A percentile compares a stretch with the other conserved stretches of the same genome.
Conservation (phyloP, 2,888 invertebrate genomes). For the Drosophila prostipennis region DNA sequence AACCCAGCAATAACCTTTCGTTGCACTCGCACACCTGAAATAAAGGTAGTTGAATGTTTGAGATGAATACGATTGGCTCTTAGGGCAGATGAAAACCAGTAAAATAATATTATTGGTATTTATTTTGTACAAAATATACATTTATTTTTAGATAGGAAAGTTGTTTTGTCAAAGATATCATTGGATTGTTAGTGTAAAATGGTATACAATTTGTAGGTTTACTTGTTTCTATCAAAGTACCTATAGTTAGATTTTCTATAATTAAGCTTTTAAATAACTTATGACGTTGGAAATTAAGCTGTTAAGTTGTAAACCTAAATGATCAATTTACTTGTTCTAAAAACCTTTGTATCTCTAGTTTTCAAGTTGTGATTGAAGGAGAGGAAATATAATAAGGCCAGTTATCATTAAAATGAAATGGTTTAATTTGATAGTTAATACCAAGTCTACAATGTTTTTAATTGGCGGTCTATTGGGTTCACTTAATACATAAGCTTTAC, state of each 20-base stretch:
- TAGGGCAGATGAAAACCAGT: not conserved
- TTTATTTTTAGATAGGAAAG: too few relatives aligned
- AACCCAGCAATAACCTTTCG: conserved; percentile 54
- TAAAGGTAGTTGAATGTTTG: not conserved
- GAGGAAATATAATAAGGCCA: not conserved
- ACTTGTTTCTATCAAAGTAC: too few relatives aligned
- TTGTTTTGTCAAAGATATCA: too few relatives aligned
- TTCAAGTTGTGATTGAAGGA: not conserved
- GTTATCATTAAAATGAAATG: not conserved
- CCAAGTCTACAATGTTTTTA: not conserved
- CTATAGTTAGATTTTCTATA: not conserved
- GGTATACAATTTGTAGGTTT: too few relatives aligned
- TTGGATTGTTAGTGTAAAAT: too few relatives aligned
- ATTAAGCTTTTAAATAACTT: not conserved
- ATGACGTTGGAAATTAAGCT: not conserved
- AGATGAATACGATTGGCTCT: not conserved
- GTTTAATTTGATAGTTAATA: not conserved
- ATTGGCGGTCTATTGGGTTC: not conserved
- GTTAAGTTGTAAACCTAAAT: not conserved
- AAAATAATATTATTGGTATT: too few relatives aligned
- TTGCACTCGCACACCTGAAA: conserved; percentile 22
- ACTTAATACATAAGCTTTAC: not conserved
- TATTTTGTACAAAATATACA: too few relatives aligned
- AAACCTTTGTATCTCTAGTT: not conserved
- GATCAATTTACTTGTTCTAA: not conserved